Base-by-base conservation (phyloP, 2,888 invertebrate genomes). In the Gari tellinella region DNA sequence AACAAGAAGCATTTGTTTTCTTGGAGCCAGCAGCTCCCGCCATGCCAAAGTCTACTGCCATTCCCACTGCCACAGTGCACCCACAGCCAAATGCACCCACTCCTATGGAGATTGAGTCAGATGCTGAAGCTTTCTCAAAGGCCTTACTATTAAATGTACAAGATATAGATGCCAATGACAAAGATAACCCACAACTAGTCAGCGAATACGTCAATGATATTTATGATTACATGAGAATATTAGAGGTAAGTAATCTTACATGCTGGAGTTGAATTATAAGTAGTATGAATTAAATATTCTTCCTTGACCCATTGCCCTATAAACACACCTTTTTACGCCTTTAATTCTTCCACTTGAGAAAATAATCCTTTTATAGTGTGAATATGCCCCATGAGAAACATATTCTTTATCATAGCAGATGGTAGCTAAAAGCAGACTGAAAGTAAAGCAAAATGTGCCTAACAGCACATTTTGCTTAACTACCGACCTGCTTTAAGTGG, bases 131-230 rank as follows among this genome's bases (percentile, higher is more conserved):
- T 15, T 89, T 87, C 65, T 86, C 86, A 0, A 82, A 82, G 72
- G 84, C 81, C 25, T 45, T 84, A 41, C 43, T 83, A 17, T 56
- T 85, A 7, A 84, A 83, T 68, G 84, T 89, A 48, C 86, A 88
- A 75, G 88, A 89, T 85, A 96, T 97, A 90, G 97, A 97, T 87
- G 89, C 88, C 88, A 94, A 94, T 53, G 96, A 96, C 88, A 93
- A 93, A 45, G 94, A 94, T 49, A 96, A 96, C 91, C 95, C 96
- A 2, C 93, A 96, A 82, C 94, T 97, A 83, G 95, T 97, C 89
- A 94, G 96, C 17, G 95, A 95, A 83, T 98, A 98, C 91, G 95
- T 96, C 38, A 95, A 96, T 80, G 97, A 98, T 86, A 98, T 99
- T 89, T 97, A 97, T 90, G 93, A 93, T 19, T 97, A 98, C 92